phyloP scores from a whole-genome alignment of 1,140 invertebrate genomes.

The Onthophagus taurus region DNA sequence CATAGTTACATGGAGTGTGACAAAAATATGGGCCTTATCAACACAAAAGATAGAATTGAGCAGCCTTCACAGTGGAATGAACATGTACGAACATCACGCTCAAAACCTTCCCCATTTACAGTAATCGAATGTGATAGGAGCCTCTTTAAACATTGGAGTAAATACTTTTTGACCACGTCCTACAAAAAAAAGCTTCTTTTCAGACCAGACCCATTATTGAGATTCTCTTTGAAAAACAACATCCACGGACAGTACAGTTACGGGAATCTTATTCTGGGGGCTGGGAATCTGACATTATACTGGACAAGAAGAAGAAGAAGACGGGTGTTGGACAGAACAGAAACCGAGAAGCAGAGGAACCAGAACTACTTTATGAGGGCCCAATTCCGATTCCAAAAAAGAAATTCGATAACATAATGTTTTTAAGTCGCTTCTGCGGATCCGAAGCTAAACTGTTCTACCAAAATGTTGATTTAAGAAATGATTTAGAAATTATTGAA shows the following conservation, averaged over 20 bases:
- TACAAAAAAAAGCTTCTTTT: conserved; percentile 2
- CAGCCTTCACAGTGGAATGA: no score
- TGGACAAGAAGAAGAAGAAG: background rate
- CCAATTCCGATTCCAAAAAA: conserved; percentile 6
- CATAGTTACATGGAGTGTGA: conserved; percentile 17
- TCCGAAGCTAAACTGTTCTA: no score
- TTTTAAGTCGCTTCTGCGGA: no score
- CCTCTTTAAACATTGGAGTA: conserved; percentile 6
- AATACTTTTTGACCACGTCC: background rate
- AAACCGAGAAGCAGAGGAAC: conserved; percentile 5
- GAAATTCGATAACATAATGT: no score
- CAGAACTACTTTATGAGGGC: conserved; percentile 1
- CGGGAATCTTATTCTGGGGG: background rate
- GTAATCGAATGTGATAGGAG: conserved; percentile 4
- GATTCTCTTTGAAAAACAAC: background rate
- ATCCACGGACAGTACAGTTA: conserved; percentile 2
- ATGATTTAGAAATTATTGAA: no score
- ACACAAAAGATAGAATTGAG: no score
- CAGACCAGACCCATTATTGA: background rate
- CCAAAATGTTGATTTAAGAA: no score
- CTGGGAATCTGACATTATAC: background rate
- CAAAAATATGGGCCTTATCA: conserved; percentile 17
- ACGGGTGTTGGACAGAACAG: conserved; percentile 5
- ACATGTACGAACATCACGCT: no score
- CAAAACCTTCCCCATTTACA: no score